phyloP scores from a whole-genome alignment of 2,888 invertebrate species.

The Cecidostiba fungosa region DNA sequence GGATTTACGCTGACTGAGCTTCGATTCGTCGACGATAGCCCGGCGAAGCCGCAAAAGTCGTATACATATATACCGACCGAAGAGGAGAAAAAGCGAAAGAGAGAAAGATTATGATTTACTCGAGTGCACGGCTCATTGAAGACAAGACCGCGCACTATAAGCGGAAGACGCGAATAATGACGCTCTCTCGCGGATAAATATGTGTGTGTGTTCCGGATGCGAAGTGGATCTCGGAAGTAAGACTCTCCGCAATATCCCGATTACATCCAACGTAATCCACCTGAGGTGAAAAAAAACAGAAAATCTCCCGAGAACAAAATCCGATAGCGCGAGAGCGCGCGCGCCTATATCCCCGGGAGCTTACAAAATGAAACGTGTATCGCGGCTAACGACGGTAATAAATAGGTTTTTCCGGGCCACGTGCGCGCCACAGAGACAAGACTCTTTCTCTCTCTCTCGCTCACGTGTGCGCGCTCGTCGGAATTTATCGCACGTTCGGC shows the following conservation, averaged over 20 bases:
- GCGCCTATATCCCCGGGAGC: constrained; percentile 42
- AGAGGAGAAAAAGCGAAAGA: neutral
- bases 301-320: constrained; percentile 25
- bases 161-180: constrained; percentile 15
- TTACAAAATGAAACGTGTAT: constrained; percentile 61
- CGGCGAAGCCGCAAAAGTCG: neutral
- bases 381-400: constrained; percentile 59
- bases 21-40: constrained; percentile 5
- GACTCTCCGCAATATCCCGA: neutral
- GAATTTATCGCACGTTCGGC: constrained; percentile 63
- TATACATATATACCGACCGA: neutral
- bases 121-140: constrained; percentile 1
- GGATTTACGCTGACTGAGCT: constrained; percentile 14
- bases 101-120: constrained; percentile 6
- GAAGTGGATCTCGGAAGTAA: neutral
- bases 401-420: constrained; percentile 59
- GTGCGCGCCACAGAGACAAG: constrained; percentile 26
- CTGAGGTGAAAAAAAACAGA: neutral
- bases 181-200: neutral
- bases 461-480: constrained; percentile 29
- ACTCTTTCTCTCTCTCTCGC: constrained; percentile 13
- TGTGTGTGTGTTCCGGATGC: neutral
- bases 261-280: constrained; percentile 2
- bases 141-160: neutral
- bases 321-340: neutral